Evolutionary conservation across 2,888 invertebrate genomes (phyloP).

Genomic region (Tillus elongatus): DNA sequence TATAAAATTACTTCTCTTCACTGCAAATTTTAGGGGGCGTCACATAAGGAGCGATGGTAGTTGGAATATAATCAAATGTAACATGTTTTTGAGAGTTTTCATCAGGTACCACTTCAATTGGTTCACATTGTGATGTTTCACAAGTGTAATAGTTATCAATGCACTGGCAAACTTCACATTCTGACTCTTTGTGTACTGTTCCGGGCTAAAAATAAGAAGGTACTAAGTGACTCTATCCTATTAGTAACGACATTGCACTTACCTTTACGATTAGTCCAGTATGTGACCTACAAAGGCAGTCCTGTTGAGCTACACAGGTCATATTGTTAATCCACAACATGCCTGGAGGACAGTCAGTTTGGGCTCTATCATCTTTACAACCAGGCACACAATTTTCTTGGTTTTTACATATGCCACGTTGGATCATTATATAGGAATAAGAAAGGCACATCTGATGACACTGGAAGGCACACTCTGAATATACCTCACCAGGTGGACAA

Average conservation of each 20-base stretch:
- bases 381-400: constrained; percentile 39
- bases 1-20: constrained; percentile 41
- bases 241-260: too few species aligned
- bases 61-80: too few species aligned
- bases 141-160: constrained; percentile 67
- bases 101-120: constrained; percentile 4
- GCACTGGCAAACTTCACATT: constrained; percentile 71
- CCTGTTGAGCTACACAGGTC: constrained; percentile 61
- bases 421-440: constrained; percentile 44
- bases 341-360: constrained; percentile 47
- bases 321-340: constrained; percentile 61
- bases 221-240: too few species aligned
- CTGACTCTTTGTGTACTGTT: constrained; percentile 49
- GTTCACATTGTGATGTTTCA: constrained; percentile 34
- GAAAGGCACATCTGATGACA: constrained; percentile 65
- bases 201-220: constrained; percentile 57
- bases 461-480: constrained; percentile 59
- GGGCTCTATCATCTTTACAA: constrained; percentile 34
- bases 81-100: too few species aligned
- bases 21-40: constrained; percentile 45
- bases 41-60: too few species aligned
- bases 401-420: constrained; percentile 41
- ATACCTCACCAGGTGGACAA: constrained; percentile 46
- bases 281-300: constrained; percentile 67
- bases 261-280: constrained; percentile 59